Percentiles rank a stretch among this genome's conserved stretches.
These are phyloP conservation scores for Drosophila lacertosa DNA, from an alignment of 1,140 invertebrate genomes.

Conservation along the genomic window DNA sequence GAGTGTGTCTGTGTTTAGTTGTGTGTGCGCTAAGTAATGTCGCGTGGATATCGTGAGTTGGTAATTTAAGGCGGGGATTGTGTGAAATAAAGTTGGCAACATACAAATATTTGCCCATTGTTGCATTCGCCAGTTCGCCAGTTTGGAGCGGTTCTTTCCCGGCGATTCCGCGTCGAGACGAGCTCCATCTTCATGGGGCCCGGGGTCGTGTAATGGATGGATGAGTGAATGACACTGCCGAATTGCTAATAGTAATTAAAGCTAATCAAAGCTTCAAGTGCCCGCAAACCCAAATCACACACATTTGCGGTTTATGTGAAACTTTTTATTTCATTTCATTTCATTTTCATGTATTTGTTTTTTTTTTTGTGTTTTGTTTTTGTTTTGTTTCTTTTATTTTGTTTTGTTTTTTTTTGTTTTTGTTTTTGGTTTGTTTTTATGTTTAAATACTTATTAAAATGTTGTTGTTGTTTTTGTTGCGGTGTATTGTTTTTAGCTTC, in stretches of 20 bases:
- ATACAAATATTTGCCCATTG: slow-evolving; percentile 37
- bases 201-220: neutral
- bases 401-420: slow-evolving; percentile 58
- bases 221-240: neutral
- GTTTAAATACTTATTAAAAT: slow-evolving; percentile 63
- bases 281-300: slow-evolving; percentile 1
- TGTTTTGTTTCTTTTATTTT: slow-evolving; percentile 63
- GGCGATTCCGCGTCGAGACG: neutral
- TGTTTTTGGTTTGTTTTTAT: slow-evolving; percentile 57
- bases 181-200: neutral
- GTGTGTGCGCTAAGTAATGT: slow-evolving; percentile 16
- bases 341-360: slow-evolving; percentile 70
- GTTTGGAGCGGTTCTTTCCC: slow-evolving; percentile 5
- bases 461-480: slow-evolving; percentile 70
- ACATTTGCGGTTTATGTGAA: slow-evolving; percentile 60
- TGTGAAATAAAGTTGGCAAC: slow-evolving; percentile 29
- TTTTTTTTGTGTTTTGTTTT: slow-evolving; percentile 64
- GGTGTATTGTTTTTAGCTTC: slow-evolving; percentile 68
- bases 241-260: slow-evolving; percentile 19
- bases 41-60: slow-evolving; percentile 60
- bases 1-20: neutral
- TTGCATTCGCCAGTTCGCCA: neutral
- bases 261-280: slow-evolving; percentile 22
- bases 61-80: slow-evolving; percentile 32
- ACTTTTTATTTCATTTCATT: slow-evolving; percentile 81